Evolutionary conservation across 2,113 vertebrate genomes (phyloP).

Genomic region (Melospiza georgiana): DNA sequence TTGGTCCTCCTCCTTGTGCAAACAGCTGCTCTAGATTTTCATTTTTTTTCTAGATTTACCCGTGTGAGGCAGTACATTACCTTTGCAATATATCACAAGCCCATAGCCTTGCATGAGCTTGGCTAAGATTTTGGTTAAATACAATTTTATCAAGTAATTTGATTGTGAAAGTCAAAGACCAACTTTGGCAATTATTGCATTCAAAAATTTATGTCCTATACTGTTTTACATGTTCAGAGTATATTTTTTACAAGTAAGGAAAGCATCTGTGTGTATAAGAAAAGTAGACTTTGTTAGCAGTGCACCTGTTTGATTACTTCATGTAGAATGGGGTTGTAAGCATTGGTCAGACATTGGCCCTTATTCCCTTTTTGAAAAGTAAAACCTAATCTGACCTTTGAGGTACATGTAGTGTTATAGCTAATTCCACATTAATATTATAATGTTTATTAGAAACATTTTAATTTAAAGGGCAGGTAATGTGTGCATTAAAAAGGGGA

Average conservation of each 20-base stretch:
- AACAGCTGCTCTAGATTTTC: neutral
- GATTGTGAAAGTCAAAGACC: neutral
- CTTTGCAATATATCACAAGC: neutral
- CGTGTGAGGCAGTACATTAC: neutral
- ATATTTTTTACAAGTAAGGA: neutral
- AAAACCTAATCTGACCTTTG: neutral
- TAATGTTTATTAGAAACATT: neutral
- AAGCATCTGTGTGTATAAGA: neutral
- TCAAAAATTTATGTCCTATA: neutral
- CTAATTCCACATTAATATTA: neutral
- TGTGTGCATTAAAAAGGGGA: neutral
- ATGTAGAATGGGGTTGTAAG: neutral
- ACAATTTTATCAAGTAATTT: neutral
- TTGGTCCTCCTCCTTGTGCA: neutral
- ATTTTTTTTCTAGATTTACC: neutral
- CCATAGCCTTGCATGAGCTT: neutral
- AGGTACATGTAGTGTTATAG: neutral
- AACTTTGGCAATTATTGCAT: neutral
- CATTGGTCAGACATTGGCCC: neutral
- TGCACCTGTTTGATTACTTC: neutral
- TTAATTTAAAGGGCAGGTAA: neutral
- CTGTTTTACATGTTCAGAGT: neutral
- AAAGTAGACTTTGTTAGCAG: neutral
- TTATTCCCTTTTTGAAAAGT: neutral
- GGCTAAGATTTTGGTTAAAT: neutral